phyloP scores from a whole-genome alignment of 37 sponge, comb jelly and placozoan genomes.

The Beroe ovata region DNA sequence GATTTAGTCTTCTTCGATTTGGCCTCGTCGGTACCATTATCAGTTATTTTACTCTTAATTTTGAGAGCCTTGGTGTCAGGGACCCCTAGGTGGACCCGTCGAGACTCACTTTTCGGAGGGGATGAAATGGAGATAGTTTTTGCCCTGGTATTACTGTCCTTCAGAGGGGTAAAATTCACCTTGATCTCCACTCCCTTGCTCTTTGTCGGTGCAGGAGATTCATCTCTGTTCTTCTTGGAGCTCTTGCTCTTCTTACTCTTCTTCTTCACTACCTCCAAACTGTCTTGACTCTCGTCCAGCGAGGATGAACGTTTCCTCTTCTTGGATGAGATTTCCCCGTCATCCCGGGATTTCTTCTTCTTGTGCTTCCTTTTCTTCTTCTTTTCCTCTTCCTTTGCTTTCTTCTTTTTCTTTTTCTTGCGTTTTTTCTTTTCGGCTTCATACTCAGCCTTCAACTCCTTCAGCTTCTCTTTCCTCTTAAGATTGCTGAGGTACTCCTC shows the following conservation, averaged over 20 bases:
- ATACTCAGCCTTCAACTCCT: conserved; percentile 22
- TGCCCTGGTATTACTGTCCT: background rate
- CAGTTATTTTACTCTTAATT: conserved; percentile 21
- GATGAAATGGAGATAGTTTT: conserved; percentile 25
- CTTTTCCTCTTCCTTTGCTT: conserved; percentile 29
- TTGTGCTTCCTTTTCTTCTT: conserved; percentile 49
- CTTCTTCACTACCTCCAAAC: conserved; percentile 25
- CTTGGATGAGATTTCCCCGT: conserved; percentile 29
- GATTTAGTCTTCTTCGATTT: conserved; percentile 2
- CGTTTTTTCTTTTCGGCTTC: conserved; percentile 21
- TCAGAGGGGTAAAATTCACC: conserved; percentile 15
- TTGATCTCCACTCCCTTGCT: conserved; percentile 39
- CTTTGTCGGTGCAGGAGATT: background rate
- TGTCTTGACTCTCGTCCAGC: conserved; percentile 1
- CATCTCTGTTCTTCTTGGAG: background rate
- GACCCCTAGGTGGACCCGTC: conserved; percentile 9
- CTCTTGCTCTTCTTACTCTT: conserved; percentile 39
- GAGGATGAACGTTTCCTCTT: conserved; percentile 10
- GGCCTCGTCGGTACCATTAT: background rate
- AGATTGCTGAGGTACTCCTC: background rate
- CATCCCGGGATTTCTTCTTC: conserved; percentile 27
- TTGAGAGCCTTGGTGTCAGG: background rate
- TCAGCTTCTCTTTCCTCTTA: background rate
- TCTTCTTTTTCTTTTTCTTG: conserved; percentile 40
- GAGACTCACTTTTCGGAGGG: background rate